Conservation (phyloP, 2,113 vertebrate genomes). For the Pogonocichla stellata region DNA sequence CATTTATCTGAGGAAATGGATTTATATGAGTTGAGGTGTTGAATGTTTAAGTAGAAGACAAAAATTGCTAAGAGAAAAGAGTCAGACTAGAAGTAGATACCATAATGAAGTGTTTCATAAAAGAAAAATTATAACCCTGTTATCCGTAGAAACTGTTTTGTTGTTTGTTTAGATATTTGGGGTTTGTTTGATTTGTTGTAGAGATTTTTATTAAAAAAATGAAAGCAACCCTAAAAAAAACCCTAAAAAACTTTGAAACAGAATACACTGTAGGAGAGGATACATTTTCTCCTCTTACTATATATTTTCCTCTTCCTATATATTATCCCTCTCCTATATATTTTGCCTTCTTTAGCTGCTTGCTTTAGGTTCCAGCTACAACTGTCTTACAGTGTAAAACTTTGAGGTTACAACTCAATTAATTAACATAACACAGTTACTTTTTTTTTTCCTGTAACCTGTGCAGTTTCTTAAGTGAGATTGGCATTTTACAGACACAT, state of each 20-base stretch:
- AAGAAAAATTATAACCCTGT: background rate
- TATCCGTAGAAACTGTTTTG: background rate
- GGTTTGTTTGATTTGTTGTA: background rate
- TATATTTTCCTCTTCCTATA: too few species aligned
- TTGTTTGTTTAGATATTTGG: background rate
- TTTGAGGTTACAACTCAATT: background rate
- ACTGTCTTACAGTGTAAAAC: background rate
- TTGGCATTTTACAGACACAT: rapidly evolving
- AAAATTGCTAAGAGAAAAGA: background rate
- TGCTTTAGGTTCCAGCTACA: background rate
- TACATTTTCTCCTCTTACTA: background rate
- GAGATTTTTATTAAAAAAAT: background rate
- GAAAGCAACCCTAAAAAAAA: rapidly evolving
- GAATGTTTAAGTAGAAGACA: background rate
- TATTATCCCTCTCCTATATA: background rate
- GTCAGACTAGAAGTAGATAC: background rate
- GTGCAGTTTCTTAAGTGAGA: background rate
- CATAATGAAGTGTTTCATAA: background rate
- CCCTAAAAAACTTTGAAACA: background rate
- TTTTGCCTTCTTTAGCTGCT: background rate
- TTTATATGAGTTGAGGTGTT: background rate
- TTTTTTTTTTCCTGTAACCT: background rate
- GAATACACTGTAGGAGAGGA: background rate
- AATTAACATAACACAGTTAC: background rate
- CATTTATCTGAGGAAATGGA: background rate